Percentiles rank a stretch among this genome's conserved stretches.
Evolutionary conservation across 30 jellyfish, hydroid and myxozoan species (phyloP).

Genomic region (Haliclystus octoradiatus): DNA sequence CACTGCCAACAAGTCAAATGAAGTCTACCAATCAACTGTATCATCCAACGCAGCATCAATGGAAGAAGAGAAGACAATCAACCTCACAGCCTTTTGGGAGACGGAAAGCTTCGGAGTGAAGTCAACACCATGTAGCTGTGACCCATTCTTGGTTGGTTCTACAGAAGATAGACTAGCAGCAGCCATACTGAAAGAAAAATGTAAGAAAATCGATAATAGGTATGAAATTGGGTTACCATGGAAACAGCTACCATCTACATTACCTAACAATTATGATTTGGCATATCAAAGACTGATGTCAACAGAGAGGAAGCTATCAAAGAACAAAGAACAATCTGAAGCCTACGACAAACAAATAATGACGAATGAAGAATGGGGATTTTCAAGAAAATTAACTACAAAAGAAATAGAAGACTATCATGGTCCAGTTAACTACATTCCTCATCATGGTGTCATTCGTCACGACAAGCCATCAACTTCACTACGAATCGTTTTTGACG

Average conservation of each 20-base stretch:
- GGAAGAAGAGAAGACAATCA: constrained; percentile 36
- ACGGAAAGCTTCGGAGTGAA: constrained; percentile 39
- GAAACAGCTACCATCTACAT: too few relatives aligned
- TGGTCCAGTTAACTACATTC: constrained; percentile 19
- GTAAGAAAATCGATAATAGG: too few relatives aligned
- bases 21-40: too few relatives aligned
- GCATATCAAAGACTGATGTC: too few relatives aligned
- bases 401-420: constrained; percentile 2
- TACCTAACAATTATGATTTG: too few relatives aligned
- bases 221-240: too few relatives aligned
- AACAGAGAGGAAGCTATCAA: constrained; percentile 7
- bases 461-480: constrained; percentile 11
- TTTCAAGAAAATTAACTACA: constrained; percentile 4
- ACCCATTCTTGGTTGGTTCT: too few relatives aligned
- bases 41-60: constrained; percentile 8
- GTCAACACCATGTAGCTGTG: constrained; percentile 21
- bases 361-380: constrained; percentile 11
- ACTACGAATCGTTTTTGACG: constrained; percentile 1
- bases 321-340: constrained; percentile 25
- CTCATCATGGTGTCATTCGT: constrained; percentile 10
- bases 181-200: too few relatives aligned
- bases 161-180: too few relatives aligned
- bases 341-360: constrained; percentile 30
- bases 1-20: too few relatives aligned
- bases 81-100: constrained; percentile 40